These are phyloP conservation scores for Sesia bembeciformis DNA, from an alignment of 2,888 invertebrate genomes.

Conservation along the genomic window DNA sequence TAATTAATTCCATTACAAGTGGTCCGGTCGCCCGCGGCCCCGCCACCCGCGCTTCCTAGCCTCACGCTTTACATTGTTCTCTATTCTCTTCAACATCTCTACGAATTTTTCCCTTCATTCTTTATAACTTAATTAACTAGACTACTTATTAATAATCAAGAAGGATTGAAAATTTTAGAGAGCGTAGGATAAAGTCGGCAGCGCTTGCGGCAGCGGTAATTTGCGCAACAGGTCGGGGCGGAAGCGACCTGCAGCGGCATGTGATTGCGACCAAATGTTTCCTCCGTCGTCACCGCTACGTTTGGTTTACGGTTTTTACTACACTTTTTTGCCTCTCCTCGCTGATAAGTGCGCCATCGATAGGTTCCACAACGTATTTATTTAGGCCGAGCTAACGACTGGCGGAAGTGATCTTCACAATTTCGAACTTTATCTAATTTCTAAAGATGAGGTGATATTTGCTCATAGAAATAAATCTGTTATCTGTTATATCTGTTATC, in stretches of 20 bases:
- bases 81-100: background rate
- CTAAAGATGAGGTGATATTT: too few species aligned
- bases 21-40: constrained; percentile 33
- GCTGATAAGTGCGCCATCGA: constrained; percentile 71
- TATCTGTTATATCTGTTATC: too few species aligned
- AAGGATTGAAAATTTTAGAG: background rate
- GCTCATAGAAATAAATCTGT: constrained; percentile 14
- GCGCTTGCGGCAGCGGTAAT: constrained; percentile 24
- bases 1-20: constrained; percentile 72
- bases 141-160: too few species aligned
- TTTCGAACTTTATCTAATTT: too few species aligned
- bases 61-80: background rate
- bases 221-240: constrained; percentile 74
- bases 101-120: too few species aligned
- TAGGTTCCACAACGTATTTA: constrained; percentile 59
- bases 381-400: constrained; percentile 58
- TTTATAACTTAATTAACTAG: too few species aligned
- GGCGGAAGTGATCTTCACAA: constrained; percentile 40
- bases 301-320: constrained; percentile 60
- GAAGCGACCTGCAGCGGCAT: constrained; percentile 65
- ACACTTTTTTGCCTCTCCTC: constrained; percentile 48
- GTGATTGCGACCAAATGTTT: constrained; percentile 74
- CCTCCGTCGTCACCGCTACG: constrained; percentile 56
- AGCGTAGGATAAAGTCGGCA: background rate
- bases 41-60: background rate